Conservation (phyloP, 2,797 vertebrate genomes). For the Cirrhinus molitorella region DNA sequence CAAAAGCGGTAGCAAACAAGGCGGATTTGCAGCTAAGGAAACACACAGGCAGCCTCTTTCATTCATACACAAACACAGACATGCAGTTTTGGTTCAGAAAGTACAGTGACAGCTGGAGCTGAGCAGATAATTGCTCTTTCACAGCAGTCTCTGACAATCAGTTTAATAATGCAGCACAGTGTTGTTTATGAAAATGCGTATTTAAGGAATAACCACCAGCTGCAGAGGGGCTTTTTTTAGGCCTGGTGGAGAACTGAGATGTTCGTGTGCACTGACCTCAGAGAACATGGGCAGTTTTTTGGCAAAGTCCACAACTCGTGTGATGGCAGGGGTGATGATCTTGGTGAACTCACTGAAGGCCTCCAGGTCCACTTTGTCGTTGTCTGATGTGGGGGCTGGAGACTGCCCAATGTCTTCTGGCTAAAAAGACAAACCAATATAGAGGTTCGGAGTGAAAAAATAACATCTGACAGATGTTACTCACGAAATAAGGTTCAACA, state of each 20-base stretch:
- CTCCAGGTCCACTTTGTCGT: slow-evolving; percentile 96
- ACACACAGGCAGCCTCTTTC: background rate
- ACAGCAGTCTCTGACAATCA: background rate
- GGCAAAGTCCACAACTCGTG: slow-evolving; percentile 98
- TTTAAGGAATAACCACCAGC: background rate
- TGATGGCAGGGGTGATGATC: slow-evolving; percentile 99
- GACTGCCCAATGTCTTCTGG: slow-evolving; percentile 96
- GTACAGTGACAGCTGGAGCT: background rate
- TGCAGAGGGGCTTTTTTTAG: background rate
- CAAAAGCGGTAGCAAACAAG: background rate
- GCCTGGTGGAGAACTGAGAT: background rate
- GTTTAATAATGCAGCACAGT: background rate
- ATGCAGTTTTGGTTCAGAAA: background rate
- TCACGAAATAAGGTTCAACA: too few relatives aligned
- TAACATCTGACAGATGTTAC: background rate
- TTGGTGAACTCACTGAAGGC: slow-evolving; percentile 99
- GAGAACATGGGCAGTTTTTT: slow-evolving; percentile 99
- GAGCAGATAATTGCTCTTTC: slow-evolving; percentile 10
- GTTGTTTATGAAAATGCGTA: background rate
- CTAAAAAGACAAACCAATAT: slow-evolving; percentile 68
- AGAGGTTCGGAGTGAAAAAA: background rate
- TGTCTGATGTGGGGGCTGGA: slow-evolving; percentile 87
- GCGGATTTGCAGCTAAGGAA: background rate
- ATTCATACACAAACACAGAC: background rate
- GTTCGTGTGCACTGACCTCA: slow-evolving; percentile 80